Conservation (phyloP, 2,113 vertebrate genomes). For the Cygnus atratus region DNA sequence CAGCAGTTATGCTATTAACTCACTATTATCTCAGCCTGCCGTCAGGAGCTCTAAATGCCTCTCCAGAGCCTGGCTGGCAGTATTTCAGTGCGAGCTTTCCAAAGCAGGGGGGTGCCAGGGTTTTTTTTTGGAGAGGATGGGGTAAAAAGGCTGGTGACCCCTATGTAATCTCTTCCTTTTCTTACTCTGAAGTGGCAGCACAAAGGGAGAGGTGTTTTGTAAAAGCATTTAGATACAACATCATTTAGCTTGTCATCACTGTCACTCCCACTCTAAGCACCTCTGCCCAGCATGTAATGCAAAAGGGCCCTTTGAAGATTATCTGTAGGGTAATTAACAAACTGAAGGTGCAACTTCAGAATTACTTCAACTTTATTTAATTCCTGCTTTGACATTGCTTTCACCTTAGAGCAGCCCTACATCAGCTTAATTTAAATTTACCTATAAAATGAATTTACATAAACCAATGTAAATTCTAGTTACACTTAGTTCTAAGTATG, state of each 20-base stretch:
- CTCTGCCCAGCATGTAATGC: background rate
- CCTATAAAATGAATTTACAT: background rate
- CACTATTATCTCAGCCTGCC: background rate
- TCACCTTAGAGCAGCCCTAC: background rate
- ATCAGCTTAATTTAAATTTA: background rate
- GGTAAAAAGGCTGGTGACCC: background rate
- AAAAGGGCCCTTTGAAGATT: background rate
- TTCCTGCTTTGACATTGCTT: background rate
- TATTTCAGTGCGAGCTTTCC: background rate
- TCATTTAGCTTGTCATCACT: background rate
- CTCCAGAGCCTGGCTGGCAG: background rate
- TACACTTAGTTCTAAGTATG: background rate
- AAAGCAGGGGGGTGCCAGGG: fast-evolving
- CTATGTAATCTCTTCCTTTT: background rate
- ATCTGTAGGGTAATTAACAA: background rate
- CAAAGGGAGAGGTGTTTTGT: background rate
- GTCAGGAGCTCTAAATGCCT: background rate
- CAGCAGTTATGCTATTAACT: background rate
- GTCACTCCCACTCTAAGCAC: fast-evolving
- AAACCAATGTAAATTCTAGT: background rate
- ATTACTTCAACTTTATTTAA: background rate
- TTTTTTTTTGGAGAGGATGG: fast-evolving
- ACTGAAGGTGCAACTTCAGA: background rate
- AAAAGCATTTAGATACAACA: background rate
- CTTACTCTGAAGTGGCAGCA: background rate